Evolutionary conservation across 1,140 invertebrate species (phyloP).

Genomic region (Ylistrum balloti): DNA sequence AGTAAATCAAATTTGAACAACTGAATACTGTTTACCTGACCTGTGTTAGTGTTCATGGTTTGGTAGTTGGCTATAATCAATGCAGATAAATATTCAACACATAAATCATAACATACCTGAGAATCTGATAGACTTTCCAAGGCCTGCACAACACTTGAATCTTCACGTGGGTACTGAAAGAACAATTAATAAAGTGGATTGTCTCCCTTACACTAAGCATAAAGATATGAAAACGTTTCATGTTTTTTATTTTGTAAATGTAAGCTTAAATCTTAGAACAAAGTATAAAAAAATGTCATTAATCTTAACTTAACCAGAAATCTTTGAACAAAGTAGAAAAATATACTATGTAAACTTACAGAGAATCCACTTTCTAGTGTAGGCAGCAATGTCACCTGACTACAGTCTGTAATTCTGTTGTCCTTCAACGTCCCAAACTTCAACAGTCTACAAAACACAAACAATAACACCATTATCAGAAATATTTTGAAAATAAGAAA

Average conservation of each 20-base stretch:
- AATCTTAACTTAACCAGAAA: no score
- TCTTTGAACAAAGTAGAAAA: no score
- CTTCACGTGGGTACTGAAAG: constrained; percentile 93
- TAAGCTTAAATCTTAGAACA: no score
- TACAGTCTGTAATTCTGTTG: constrained; percentile 93
- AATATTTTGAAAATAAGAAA: no score
- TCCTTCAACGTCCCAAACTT: constrained; percentile 93
- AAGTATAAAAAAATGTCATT: no score
- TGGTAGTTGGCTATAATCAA: no score
- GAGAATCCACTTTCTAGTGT: constrained; percentile 96
- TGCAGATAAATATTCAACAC: not conserved
- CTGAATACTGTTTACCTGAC: no score
- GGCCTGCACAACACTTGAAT: constrained; percentile 97
- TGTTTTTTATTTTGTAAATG: no score
- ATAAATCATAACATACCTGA: constrained; percentile 84
- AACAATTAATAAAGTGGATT: constrained; percentile 67
- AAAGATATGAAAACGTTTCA: no score
- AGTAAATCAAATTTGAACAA: not conserved
- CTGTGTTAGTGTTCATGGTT: no score
- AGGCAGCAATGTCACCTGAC: constrained; percentile 93
- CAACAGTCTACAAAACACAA: constrained; percentile 89
- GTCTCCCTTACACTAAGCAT: not conserved
- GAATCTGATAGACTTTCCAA: constrained; percentile 96
- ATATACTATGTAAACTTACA: constrained; percentile 87
- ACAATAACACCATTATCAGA: not conserved